Evolutionary conservation across 2,888 invertebrate genomes (phyloP).

Genomic region (Epinotia demarniana): DNA sequence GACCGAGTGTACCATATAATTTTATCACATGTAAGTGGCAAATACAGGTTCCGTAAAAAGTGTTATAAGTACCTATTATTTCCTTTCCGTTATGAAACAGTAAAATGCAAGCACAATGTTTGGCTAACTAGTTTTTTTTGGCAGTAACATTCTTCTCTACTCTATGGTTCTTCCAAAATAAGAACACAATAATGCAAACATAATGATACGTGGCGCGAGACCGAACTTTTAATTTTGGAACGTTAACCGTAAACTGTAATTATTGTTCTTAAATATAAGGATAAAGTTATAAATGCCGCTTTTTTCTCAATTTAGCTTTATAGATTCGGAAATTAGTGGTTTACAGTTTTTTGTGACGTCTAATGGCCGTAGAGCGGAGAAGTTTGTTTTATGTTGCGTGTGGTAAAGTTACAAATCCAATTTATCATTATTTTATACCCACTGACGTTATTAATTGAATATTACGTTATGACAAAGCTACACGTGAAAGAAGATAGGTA

Average conservation of each 20-base stretch:
- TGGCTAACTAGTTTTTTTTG: not conserved
- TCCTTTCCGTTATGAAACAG: no score
- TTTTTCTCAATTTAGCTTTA: slow-evolving; percentile 81
- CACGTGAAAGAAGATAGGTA: not conserved
- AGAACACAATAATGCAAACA: slow-evolving; percentile 81
- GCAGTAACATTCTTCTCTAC: slow-evolving; percentile 17
- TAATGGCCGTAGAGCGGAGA: slow-evolving; percentile 68
- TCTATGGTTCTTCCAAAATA: slow-evolving; percentile 57
- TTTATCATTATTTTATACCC: slow-evolving; percentile 8
- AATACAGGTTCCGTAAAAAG: not conserved
- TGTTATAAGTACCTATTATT: no score
- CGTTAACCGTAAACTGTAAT: slow-evolving; percentile 78
- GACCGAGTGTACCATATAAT: not conserved
- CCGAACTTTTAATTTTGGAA: slow-evolving; percentile 78
- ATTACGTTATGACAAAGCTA: not conserved
- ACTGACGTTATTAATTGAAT: not conserved
- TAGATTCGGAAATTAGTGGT: slow-evolving; percentile 78
- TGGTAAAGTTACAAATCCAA: slow-evolving; percentile 21
- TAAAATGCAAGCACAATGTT: not conserved
- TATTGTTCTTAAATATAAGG: slow-evolving; percentile 81
- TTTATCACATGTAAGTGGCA: not conserved
- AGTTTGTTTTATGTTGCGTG: slow-evolving; percentile 35
- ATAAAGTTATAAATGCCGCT: slow-evolving; percentile 81
- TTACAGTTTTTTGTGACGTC: slow-evolving; percentile 72
- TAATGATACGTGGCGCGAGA: slow-evolving; percentile 78